A percentile compares a stretch with the other conserved stretches of the same genome.
Evolutionary conservation across 2,797 vertebrate species (phyloP).

Genomic region (Setipinna tenuifilis): DNA sequence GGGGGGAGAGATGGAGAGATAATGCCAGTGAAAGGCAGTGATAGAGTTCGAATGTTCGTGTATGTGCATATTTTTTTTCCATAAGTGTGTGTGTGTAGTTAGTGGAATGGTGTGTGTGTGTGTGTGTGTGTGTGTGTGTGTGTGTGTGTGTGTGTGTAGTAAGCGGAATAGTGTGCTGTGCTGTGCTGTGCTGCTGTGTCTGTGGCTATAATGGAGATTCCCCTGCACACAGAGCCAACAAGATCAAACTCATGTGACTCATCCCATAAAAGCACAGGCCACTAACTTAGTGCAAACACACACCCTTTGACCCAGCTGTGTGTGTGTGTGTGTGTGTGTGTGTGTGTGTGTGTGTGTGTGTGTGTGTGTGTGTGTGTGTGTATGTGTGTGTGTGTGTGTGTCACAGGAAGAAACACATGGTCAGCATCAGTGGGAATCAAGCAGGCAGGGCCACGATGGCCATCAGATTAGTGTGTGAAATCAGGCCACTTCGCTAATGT

Average conservation of each 20-base stretch:
- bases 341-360: background rate
- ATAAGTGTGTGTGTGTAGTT: background rate
- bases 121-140: background rate
- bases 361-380: conserved; percentile 33
- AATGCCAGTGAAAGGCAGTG: too few species aligned
- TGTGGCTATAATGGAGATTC: background rate
- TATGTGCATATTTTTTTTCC: conserved; percentile 29
- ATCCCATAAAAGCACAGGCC: conserved; percentile 38
- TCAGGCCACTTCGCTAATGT: conserved; percentile 73
- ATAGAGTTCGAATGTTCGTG: background rate
- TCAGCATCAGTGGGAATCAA: conserved; percentile 12
- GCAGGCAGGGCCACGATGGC: background rate
- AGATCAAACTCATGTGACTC: conserved; percentile 57
- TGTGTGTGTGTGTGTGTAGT: background rate
- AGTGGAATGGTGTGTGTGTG: background rate
- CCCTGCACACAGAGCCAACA: conserved; percentile 13
- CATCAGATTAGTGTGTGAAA: conserved; percentile 63
- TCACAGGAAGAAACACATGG: conserved; percentile 7
- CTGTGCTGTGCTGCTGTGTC: background rate
- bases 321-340: conserved; percentile 12
- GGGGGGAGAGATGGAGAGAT: too few species aligned
- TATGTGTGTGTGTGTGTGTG: background rate
- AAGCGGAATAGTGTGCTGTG: background rate
- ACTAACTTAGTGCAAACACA: conserved; percentile 12
- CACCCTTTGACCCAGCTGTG: background rate